Evolutionary conservation across 2,888 invertebrate species (phyloP).

Genomic region (Agrenia bidenticulata): DNA sequence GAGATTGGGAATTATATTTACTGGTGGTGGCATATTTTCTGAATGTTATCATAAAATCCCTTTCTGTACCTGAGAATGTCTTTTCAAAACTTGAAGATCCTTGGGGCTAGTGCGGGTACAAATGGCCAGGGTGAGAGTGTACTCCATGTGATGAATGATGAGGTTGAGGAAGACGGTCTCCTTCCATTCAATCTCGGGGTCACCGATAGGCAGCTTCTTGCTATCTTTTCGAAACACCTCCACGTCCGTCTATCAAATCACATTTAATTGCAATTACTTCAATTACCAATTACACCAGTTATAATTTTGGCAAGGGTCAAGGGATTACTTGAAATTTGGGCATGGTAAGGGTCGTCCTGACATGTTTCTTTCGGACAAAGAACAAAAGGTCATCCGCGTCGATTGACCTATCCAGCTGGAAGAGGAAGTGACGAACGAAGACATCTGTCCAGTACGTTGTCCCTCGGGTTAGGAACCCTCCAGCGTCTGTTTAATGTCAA

Average conservation of each 20-base stretch:
- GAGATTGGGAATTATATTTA: neutral
- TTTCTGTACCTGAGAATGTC: slow-evolving; percentile 87
- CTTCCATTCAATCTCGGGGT: slow-evolving; percentile 97
- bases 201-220: slow-evolving; percentile 91
- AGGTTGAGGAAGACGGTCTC: slow-evolving; percentile 60
- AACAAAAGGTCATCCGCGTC: slow-evolving; percentile 93
- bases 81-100: slow-evolving; percentile 90
- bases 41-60: slow-evolving; percentile 18
- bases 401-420: slow-evolving; percentile 65
- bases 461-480: slow-evolving; percentile 88
- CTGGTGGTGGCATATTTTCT: too few species aligned
- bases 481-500: slow-evolving; percentile 66
- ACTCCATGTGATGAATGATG: slow-evolving; percentile 95
- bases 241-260: slow-evolving; percentile 73
- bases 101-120: slow-evolving; percentile 97
- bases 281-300: neutral
- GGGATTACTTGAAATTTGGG: slow-evolving; percentile 80
- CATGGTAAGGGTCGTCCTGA: slow-evolving; percentile 71
- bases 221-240: slow-evolving; percentile 98
- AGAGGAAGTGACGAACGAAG: slow-evolving; percentile 86
- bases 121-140: slow-evolving; percentile 93
- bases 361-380: slow-evolving; percentile 89
- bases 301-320: too few species aligned
- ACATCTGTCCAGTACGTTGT: slow-evolving; percentile 95
- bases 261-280: neutral